phyloP scores from a whole-genome alignment of 2,888 invertebrate genomes.

The Papilio elwesi region DNA sequence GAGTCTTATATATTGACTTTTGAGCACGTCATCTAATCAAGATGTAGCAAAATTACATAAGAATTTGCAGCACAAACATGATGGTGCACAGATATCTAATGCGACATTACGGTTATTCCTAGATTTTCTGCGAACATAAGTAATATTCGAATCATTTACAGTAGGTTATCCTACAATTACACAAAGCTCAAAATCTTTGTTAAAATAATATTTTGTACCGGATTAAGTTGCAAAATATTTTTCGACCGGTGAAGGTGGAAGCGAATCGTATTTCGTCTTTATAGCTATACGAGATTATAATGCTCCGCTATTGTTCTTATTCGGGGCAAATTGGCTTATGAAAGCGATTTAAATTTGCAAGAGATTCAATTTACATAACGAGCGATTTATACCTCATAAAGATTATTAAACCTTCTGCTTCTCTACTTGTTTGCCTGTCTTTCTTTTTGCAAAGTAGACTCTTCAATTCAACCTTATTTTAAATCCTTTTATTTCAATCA shows the following conservation, averaged over 20 bases:
- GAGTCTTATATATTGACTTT: too few relatives aligned
- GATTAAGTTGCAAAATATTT: background rate
- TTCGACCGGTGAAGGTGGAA: constrained; percentile 10
- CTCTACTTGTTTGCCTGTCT: constrained; percentile 56
- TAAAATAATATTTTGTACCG: too few relatives aligned
- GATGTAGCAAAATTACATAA: too few relatives aligned
- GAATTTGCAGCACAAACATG: too few relatives aligned
- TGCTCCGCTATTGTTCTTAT: constrained; percentile 69
- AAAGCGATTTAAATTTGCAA: constrained; percentile 80
- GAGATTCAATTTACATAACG: constrained; percentile 82
- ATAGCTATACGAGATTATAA: constrained; percentile 23
- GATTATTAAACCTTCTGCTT: constrained; percentile 51
- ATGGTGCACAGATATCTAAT: too few relatives aligned
- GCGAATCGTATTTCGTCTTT: constrained; percentile 15
- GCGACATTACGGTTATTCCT: too few relatives aligned
- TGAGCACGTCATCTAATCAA: too few relatives aligned
- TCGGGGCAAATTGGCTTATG: constrained; percentile 77
- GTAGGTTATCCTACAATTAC: too few relatives aligned
- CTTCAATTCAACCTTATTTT: constrained; percentile 44
- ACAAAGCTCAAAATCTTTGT: too few relatives aligned
- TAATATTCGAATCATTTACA: too few relatives aligned
- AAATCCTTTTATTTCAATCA: constrained; percentile 1
- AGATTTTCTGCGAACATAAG: too few relatives aligned
- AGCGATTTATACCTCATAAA: constrained; percentile 75
- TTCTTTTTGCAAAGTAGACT: constrained; percentile 57